Evolutionary conservation across 2,113 vertebrate genomes (phyloP).

Genomic region (Aptenodytes forsteri): DNA sequence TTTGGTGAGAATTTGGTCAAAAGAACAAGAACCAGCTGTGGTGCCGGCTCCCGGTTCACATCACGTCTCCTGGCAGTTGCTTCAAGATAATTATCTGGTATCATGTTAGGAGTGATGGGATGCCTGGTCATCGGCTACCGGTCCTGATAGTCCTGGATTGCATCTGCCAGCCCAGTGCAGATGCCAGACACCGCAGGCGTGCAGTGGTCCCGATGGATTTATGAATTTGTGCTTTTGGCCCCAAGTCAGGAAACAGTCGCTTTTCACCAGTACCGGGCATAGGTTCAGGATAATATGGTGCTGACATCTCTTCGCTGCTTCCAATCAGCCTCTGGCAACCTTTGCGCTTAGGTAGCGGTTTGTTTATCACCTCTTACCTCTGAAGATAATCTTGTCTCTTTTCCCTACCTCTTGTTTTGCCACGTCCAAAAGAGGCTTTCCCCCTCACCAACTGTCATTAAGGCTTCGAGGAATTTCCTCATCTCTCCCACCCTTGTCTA

Average conservation of each 20-base stretch:
- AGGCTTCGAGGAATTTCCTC: neutral
- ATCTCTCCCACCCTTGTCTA: neutral
- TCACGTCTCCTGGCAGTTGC: neutral
- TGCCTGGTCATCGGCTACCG: neutral
- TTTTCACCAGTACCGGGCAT: neutral
- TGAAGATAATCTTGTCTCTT: neutral
- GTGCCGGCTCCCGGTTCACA: rapidly evolving
- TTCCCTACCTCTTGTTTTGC: neutral
- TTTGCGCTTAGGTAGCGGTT: neutral
- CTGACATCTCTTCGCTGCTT: neutral
- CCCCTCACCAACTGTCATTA: neutral
- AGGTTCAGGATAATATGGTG: neutral
- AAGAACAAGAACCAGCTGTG: neutral
- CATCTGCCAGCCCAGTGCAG: neutral
- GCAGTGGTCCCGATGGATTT: neutral
- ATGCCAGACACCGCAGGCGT: neutral
- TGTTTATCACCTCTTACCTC: neutral
- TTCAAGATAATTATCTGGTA: neutral
- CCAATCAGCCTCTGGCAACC: neutral
- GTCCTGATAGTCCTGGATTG: neutral
- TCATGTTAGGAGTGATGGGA: neutral
- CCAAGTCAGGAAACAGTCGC: neutral
- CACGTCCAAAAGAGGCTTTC: neutral
- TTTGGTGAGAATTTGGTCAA: neutral
- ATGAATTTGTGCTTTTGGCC: neutral